Percentiles rank a stretch among this genome's conserved stretches.
Evolutionary conservation across 2,113 vertebrate genomes (phyloP).

Genomic region (Sprattus sprattus): DNA sequence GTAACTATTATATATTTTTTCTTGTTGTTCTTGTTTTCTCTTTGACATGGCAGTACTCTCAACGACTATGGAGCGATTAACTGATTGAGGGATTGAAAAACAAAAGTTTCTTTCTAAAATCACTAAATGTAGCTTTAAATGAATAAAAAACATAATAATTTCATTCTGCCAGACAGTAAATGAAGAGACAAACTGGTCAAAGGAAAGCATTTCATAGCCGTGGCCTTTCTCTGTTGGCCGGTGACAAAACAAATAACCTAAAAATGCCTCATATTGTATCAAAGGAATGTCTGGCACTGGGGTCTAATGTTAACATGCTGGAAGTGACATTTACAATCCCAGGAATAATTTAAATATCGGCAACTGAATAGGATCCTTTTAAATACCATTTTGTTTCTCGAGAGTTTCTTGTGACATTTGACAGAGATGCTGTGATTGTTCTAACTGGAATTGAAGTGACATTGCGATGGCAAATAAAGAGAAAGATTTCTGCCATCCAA

Average conservation of each 20-base stretch:
- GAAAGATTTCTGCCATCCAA: neutral
- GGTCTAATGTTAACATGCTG: slow-evolving; percentile 53
- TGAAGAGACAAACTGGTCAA: neutral
- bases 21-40: neutral
- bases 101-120: neutral
- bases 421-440: slow-evolving; percentile 42
- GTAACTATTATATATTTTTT: neutral
- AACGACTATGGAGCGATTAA: neutral
- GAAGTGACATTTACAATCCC: slow-evolving; percentile 56
- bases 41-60: neutral
- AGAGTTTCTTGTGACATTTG: slow-evolving; percentile 47
- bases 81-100: neutral
- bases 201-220: neutral
- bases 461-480: slow-evolving; percentile 38
- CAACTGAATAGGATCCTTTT: slow-evolving; percentile 42
- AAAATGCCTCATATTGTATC: slow-evolving; percentile 15
- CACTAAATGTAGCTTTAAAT: neutral
- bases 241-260: slow-evolving; percentile 8
- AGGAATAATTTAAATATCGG: slow-evolving; percentile 52
- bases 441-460: slow-evolving; percentile 40
- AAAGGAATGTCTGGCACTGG: neutral
- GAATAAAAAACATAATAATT: neutral
- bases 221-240: neutral
- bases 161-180: neutral
- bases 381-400: slow-evolving; percentile 43